Percentiles rank a stretch among this genome's conserved stretches.
These are phyloP conservation scores for Drosophila mettleri DNA, from an alignment of 2,888 invertebrate species.

Conservation along the genomic window DNA sequence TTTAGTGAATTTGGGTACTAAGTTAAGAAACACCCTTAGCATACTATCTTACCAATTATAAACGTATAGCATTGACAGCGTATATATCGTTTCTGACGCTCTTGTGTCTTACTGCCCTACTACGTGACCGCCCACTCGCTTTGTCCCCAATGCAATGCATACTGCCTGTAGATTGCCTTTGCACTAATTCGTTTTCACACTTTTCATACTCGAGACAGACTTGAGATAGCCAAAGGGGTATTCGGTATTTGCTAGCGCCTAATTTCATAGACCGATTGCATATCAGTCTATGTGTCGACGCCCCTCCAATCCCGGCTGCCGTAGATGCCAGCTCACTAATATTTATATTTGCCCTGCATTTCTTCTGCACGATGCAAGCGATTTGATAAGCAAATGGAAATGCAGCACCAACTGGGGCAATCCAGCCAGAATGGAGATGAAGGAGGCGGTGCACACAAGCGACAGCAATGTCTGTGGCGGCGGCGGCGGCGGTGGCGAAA, in stretches of 20 bases:
- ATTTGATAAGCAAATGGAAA: slow-evolving; percentile 77
- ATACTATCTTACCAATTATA: too few relatives aligned
- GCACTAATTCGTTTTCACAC: slow-evolving; percentile 78
- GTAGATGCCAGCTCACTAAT: slow-evolving; percentile 49
- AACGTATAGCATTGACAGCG: too few relatives aligned
- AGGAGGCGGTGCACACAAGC: slow-evolving; percentile 11
- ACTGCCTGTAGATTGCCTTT: slow-evolving; percentile 26
- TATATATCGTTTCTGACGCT: neutral
- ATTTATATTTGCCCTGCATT: slow-evolving; percentile 81
- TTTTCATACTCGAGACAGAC: slow-evolving; percentile 70
- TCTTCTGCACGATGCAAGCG: slow-evolving; percentile 65
- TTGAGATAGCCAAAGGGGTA: slow-evolving; percentile 52
- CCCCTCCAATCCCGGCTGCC: slow-evolving; percentile 35
- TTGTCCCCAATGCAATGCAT: neutral
- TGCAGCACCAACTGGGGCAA: slow-evolving; percentile 32
- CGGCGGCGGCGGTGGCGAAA: slow-evolving; percentile 62
- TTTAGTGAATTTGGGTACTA: too few relatives aligned
- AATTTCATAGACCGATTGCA: slow-evolving; percentile 64
- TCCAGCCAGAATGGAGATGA: neutral
- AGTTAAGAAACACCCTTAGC: too few relatives aligned
- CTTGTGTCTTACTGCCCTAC: slow-evolving; percentile 47
- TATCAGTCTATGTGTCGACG: slow-evolving; percentile 33
- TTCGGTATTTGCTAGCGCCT: slow-evolving; percentile 55
- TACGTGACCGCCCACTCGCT: neutral
- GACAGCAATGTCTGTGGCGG: slow-evolving; percentile 1